Evolutionary conservation across 2,888 invertebrate genomes (phyloP), one percentile per base, ranked within the genome.

Genomic region (Eulithis prunata): DNA sequence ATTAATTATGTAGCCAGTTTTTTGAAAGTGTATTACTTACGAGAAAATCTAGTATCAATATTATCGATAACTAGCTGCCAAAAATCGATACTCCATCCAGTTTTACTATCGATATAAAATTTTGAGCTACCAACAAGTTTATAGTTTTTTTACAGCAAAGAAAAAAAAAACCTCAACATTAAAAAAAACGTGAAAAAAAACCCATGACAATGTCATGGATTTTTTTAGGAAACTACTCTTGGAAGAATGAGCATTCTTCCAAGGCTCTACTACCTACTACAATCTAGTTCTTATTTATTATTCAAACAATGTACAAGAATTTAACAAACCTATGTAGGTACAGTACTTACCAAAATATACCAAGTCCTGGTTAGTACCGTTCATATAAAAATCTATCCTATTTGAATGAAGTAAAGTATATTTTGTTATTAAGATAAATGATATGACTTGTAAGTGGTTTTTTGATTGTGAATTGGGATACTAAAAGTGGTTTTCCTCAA

Each of bases 251-350:
- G 1, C 21, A 21, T 21, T 21, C 21, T 21, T 21, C 21, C 21
- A 21, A 21, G 21, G 21, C 21, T 21, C 21, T 47, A 13, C 14
- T 47, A 49, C 55, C 28, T 32, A n/a, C 49, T 41, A 62, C 49
- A 4, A 41, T 54, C 47, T 56, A 62, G 53, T 12, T 32, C 32
- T 5, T 32, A 41, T 52, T 71, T 69, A 57, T 46, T 70, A 74
- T 72, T 71, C 74, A 28, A 43, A 41, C 43, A 51, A 52, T 41
- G 71, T 63, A 13, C 46, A 38, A 68, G 68, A 68, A 68, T 68
- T 68, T 62, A 64, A 60, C 62, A 57, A 47, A 61, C 36, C 41
- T 41, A n/a, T n/a, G 32, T 49, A 58, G 12, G 2, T 55, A 43
- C 8, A 41, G 41, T 41, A 41, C 41, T 41, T 0, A 32, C 32